Percentiles rank a stretch among this genome's conserved stretches.
Evolutionary conservation across 2,797 vertebrate genomes (phyloP).

Genomic region (Karalla daura): DNA sequence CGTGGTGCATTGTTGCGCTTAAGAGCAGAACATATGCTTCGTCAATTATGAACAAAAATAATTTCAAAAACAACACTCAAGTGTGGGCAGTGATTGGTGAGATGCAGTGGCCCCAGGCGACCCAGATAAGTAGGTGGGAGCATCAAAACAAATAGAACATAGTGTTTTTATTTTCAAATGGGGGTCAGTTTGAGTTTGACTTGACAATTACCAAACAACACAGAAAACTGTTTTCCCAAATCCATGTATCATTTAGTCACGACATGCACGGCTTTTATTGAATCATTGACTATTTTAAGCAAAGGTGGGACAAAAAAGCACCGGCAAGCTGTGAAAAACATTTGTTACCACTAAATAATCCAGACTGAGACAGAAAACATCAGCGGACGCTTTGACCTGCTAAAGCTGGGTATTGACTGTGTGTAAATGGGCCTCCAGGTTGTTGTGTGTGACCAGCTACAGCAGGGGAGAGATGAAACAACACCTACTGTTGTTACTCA

Average conservation of each 20-base stretch:
- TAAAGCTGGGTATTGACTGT: too few species aligned
- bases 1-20: background rate
- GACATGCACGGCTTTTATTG: too few species aligned
- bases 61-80: background rate
- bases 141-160: background rate
- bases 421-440: too few species aligned
- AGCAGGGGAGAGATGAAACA: constrained; percentile 1
- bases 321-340: too few species aligned
- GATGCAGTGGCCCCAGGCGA: background rate
- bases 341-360: too few species aligned
- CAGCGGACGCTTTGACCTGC: too few species aligned
- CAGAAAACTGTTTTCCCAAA: too few species aligned
- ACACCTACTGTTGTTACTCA: constrained; percentile 18
- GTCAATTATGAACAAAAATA: too few species aligned
- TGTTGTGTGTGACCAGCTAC: background rate
- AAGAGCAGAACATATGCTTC: too few species aligned
- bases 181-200: background rate
- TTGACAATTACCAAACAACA: background rate
- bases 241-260: background rate
- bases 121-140: background rate
- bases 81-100: background rate
- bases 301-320: too few species aligned
- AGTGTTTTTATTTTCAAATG: background rate
- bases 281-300: too few species aligned
- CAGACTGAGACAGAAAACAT: too few species aligned